Evolutionary conservation across 2,888 invertebrate species (phyloP), one percentile per base, ranked within the genome.

Genomic region (Linnaemya tessellans): DNA sequence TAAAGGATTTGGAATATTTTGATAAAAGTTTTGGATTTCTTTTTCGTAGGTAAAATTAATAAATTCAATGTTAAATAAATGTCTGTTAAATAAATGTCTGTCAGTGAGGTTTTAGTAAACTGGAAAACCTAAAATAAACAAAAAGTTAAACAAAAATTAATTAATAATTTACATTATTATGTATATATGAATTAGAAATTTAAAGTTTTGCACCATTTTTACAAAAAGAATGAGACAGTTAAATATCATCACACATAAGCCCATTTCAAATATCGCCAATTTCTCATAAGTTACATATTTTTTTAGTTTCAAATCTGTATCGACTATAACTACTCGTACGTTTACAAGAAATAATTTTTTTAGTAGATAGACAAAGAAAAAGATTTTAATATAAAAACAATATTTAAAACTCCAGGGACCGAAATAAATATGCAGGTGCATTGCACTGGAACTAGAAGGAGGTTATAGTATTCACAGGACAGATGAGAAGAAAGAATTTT

Each of bases 111-210:
- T 75, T 89, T 89, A 90, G 87, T 90, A 89, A 87, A 89, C 90
- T 87, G 90, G 89, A 89, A 89, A 90, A 90, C 89, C 90, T 90
- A 90, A 88, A 89, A 90, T 88, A 88, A 86, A 87, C n/a, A n/a
- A 89, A 88, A 65, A 86, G 56, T 78, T 71, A 70, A 67, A 73
- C 51, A n/a, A 49, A 18, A 70, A 67, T 64, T 70, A 30, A 58
- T 65, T 73, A 58, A 74, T 82, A 60, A 51, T n/a, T n/a, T n/a
- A n/a, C n/a, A n/a, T n/a, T n/a, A n/a, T n/a, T n/a, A n/a, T 54
- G 18, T 18, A 43, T 65, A 18, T 64, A 70, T 56, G 56, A 41
- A 62, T 30, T 25, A 43, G 3, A 20, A n/a, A 20, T 9, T 20
- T 3, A 3, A 30, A 30, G 46, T 10, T 46, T 30, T 30, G n/a